Conservation (phyloP, 2,888 invertebrate species). For the Ichneumoninae sp. region DNA sequence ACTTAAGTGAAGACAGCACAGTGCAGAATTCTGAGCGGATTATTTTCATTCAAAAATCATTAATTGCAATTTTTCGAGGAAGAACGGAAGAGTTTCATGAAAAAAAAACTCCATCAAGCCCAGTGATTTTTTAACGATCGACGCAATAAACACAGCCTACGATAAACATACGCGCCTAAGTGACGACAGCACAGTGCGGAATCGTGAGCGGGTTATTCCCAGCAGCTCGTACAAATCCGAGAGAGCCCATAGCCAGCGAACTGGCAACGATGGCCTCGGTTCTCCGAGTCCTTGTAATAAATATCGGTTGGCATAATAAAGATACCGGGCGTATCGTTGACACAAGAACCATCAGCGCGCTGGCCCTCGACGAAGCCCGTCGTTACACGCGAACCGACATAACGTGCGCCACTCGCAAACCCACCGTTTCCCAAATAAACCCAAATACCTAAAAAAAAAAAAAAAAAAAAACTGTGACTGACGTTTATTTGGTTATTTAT, state of each 20-base stretch:
- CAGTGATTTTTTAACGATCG: neutral
- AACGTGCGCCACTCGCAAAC: neutral
- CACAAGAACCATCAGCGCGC: slow-evolving; percentile 23
- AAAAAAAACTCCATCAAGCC: no score
- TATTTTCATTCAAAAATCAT: no score
- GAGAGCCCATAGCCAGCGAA: slow-evolving; percentile 10
- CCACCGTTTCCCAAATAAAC: neutral
- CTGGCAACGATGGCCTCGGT: slow-evolving; percentile 54
- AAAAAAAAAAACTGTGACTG: neutral
- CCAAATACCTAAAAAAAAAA: neutral
- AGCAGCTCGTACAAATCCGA: neutral
- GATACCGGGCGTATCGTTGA: slow-evolving; percentile 36
- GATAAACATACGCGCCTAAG: neutral
- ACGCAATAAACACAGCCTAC: neutral
- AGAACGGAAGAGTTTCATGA: neutral
- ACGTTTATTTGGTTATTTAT: neutral
- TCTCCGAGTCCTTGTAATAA: slow-evolving; percentile 63
- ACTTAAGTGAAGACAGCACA: neutral
- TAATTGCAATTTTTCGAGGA: neutral
- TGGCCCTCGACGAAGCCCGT: neutral
- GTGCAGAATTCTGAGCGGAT: neutral
- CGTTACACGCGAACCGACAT: neutral
- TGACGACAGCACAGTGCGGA: neutral
- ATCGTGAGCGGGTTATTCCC: neutral
- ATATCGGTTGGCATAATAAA: slow-evolving; percentile 63